Evolutionary conservation across 2,888 invertebrate genomes (phyloP).

Genomic region (Lucinisca nassula): DNA sequence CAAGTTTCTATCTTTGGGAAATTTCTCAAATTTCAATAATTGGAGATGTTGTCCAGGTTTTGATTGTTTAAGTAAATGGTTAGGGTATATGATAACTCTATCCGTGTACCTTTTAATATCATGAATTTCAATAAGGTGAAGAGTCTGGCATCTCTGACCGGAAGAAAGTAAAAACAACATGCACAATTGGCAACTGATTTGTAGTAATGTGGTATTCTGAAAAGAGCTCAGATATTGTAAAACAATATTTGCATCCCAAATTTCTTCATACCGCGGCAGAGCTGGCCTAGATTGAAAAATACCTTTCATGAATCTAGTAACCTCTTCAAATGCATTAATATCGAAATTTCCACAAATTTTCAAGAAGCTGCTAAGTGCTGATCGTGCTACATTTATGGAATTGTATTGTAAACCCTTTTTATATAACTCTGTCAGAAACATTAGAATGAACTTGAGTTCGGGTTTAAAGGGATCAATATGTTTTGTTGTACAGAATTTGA

Average conservation of each 20-base stretch:
- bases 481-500: conserved; percentile 9
- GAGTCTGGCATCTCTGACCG: conserved; percentile 19
- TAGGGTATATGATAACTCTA: neutral
- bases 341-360: conserved; percentile 13
- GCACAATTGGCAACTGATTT: neutral
- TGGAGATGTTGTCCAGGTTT: neutral
- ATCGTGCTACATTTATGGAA: conserved; percentile 29
- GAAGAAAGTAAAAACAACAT: conserved; percentile 4
- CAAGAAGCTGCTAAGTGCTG: conserved; percentile 13
- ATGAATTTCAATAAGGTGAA: conserved; percentile 3
- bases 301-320: neutral
- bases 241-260: neutral
- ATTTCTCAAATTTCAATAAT: neutral
- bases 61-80: neutral
- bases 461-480: conserved; percentile 26
- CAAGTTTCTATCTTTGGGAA: neutral
- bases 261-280: neutral
- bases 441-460: neutral
- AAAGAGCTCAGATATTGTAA: neutral
- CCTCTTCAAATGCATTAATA: neutral
- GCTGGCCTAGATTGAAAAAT: neutral
- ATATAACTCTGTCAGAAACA: conserved; percentile 19
- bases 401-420: neutral
- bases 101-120: neutral
- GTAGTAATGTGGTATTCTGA: neutral